phyloP scores from a whole-genome alignment of 1,140 invertebrate genomes.

The Rhagoletis zephyria region DNA sequence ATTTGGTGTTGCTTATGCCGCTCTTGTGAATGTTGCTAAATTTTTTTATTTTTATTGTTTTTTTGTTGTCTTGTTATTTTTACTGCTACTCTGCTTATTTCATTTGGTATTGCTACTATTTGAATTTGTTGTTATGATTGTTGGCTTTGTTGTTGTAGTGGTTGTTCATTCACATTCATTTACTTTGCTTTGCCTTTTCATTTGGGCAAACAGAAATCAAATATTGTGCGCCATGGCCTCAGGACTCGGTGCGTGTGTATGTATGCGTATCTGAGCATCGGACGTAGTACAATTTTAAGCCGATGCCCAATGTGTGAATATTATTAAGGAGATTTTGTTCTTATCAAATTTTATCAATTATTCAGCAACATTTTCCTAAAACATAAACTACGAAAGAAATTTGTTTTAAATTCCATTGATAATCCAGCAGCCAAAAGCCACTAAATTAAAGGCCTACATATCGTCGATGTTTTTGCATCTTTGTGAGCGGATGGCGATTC shows the following conservation, averaged over 20 bases:
- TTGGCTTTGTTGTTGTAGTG: neutral
- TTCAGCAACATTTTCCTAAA: neutral
- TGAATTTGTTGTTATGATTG: neutral
- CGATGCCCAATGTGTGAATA: too few relatives aligned
- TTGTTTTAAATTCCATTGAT: too few relatives aligned
- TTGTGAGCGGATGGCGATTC: too few relatives aligned
- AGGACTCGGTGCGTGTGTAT: neutral
- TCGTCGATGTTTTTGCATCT: too few relatives aligned
- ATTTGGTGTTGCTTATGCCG: conserved; percentile 44
- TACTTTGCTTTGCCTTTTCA: conserved; percentile 2
- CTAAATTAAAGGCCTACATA: too few relatives aligned
- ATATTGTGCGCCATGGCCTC: neutral
- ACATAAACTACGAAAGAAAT: too few relatives aligned
- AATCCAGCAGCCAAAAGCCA: too few relatives aligned
- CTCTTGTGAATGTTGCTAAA: conserved; percentile 2
- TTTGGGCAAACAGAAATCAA: neutral
- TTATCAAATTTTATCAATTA: conserved; percentile 8
- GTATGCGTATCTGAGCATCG: neutral
- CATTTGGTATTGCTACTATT: neutral
- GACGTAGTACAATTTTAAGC: too few relatives aligned
- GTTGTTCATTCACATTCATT: conserved; percentile 7
- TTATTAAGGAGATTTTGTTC: conserved; percentile 15
- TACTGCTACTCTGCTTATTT: conserved; percentile 4
- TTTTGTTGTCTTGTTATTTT: conserved; percentile 12
- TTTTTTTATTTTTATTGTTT: neutral